A percentile compares a stretch with the other conserved stretches of the same genome.
Evolutionary conservation across 2,113 vertebrate species (phyloP).

Genomic region (Pelmatolapia mariae): DNA sequence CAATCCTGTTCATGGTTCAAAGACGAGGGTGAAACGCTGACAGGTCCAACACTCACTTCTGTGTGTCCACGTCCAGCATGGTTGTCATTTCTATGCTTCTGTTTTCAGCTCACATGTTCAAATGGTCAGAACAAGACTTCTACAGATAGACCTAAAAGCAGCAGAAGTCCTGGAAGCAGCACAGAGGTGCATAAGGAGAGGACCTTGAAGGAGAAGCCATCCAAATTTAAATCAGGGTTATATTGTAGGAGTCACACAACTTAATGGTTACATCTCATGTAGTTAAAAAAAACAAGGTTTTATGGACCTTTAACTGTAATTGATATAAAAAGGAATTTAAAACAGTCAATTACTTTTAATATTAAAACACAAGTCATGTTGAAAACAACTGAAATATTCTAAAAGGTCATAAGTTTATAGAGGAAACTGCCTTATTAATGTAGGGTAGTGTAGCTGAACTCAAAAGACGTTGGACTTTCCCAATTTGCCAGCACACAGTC

Average conservation of each 20-base stretch:
- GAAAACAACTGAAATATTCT: not conserved
- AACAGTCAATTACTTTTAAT: not conserved
- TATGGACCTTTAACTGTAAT: not conserved
- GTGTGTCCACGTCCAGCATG: not conserved
- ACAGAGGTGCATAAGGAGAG: not conserved
- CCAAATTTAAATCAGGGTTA: not conserved
- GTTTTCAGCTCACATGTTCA: not conserved
- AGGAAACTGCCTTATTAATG: not conserved
- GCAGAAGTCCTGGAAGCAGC: not conserved
- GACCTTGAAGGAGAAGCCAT: not conserved
- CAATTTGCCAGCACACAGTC: not conserved
- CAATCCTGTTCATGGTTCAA: not conserved
- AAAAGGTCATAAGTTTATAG: not conserved
- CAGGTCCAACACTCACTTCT: not conserved
- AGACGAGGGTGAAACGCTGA: not conserved
- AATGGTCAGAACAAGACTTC: not conserved
- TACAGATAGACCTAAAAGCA: not conserved
- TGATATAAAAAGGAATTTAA: not conserved
- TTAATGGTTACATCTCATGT: not conserved
- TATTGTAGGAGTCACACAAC: not conserved
- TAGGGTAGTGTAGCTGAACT: not conserved
- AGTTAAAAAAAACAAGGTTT: not conserved
- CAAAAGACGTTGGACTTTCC: not conserved
- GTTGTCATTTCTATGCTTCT: not conserved
- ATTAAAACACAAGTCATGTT: not conserved